Conservation (phyloP, 2,888 invertebrate species). For the Dolomedes plantarius region DNA sequence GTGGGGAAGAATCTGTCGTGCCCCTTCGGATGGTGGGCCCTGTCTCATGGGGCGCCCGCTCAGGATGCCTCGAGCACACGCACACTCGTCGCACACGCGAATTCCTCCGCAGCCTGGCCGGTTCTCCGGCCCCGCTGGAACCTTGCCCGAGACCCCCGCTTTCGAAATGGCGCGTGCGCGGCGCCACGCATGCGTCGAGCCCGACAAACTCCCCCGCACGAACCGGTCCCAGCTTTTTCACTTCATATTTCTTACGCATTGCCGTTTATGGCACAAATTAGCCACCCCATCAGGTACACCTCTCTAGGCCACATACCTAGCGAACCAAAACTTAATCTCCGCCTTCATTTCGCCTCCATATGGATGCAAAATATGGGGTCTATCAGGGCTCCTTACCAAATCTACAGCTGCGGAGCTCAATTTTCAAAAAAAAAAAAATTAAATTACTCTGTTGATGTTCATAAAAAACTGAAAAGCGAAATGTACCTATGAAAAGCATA, state of each 20-base stretch:
- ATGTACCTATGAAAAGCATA: too few species aligned
- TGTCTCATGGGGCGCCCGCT: conserved; percentile 43
- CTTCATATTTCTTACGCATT: conserved; percentile 8
- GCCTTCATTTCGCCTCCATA: too few species aligned
- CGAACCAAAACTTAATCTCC: too few species aligned
- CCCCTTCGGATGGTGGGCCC: conserved; percentile 40
- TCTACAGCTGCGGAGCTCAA: too few species aligned
- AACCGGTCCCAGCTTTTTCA: conserved; percentile 23
- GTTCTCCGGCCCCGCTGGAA: conserved; percentile 52
- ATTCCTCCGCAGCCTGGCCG: conserved; percentile 58
- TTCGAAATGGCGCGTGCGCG: conserved; percentile 11
- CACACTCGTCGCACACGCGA: conserved; percentile 39
- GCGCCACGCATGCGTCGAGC: conserved; percentile 34
- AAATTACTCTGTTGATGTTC: too few species aligned
- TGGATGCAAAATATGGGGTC: too few species aligned
- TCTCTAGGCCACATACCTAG: too few species aligned
- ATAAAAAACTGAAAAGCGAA: too few species aligned
- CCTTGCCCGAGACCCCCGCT: conserved; percentile 45
- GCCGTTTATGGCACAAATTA: conserved; percentile 11
- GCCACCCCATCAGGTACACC: not conserved
- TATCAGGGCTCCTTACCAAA: too few species aligned
- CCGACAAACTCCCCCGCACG: conserved; percentile 59
- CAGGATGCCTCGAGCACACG: conserved; percentile 30
- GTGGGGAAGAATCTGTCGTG: conserved; percentile 54
- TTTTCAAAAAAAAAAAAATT: too few species aligned